Evolutionary conservation across 2,113 vertebrate species (phyloP).

Genomic region (Porphyrio hochstetteri): DNA sequence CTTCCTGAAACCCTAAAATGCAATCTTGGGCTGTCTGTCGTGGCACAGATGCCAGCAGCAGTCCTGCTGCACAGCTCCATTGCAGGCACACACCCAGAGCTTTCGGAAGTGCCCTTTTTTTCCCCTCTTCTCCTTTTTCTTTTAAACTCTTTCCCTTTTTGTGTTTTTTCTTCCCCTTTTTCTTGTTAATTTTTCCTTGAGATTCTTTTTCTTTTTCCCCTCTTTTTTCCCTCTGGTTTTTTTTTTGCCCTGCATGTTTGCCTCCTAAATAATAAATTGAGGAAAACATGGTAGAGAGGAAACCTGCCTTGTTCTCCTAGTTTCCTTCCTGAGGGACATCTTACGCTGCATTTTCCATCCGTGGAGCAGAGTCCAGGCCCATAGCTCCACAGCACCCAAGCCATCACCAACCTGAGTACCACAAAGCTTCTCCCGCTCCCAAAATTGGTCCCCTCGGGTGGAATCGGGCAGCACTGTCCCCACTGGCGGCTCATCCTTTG

Average conservation of each 20-base stretch:
- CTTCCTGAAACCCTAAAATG: background rate
- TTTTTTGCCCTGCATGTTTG: background rate
- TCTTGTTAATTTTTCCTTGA: no score
- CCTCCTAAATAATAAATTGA: background rate
- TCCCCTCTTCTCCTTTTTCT: background rate
- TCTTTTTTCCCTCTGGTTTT: no score
- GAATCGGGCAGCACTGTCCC: background rate
- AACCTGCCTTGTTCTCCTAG: background rate
- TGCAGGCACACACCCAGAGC: background rate
- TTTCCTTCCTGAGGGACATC: background rate
- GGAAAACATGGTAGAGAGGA: background rate
- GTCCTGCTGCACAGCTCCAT: background rate
- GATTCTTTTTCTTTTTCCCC: no score
- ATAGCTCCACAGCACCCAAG: background rate
- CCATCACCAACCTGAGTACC: background rate
- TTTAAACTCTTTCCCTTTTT: background rate
- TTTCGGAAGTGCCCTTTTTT: background rate
- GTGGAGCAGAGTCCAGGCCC: background rate
- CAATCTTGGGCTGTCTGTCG: background rate
- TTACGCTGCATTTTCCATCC: accelerated
- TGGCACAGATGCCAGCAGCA: background rate
- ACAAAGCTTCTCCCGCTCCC: background rate
- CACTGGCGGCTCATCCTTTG: background rate
- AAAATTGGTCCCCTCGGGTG: background rate
- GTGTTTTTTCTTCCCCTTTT: background rate